Base-by-base conservation (phyloP, 2,888 invertebrate species). In the Anodontia alba region DNA sequence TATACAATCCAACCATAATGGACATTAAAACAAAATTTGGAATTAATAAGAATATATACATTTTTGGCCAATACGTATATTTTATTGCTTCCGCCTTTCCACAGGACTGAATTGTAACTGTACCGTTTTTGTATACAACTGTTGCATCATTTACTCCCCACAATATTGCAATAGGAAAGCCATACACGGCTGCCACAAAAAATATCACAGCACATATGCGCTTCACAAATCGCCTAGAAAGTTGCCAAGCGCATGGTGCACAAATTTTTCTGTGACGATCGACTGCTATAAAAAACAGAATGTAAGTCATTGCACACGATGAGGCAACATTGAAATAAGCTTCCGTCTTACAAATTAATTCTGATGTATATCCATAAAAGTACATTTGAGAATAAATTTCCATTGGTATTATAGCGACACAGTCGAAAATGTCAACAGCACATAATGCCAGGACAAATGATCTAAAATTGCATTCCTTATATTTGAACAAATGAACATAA, bases 401-500 rank as follows among this genome's bases (percentile, higher is more conserved):
- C 67, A 67, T 67, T 12, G 67, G 67, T 12, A 67, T n/a, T 36
- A 42, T 42, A 23, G 67, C n/a, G 36, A 42, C 67, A 67, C 67
- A 67, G 23, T 42, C 67, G 20, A 67, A 38, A 5, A 67, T 38
- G 23, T 67, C 67, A 42, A 67, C 38, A 20, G 42, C 67, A 23
- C 67, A 67, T 23, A 67, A 36, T 8, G 38, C 67, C 36, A 67
- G 23, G 3, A 67, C 67, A 67, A 67, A 67, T 3, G 38, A 36
- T 67, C 67, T 36, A 23, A 67, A 67, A 29, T 67, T 67, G 67
- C 67, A 67, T 67, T 42, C 42, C n/a, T 67, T 67, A 23, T 67
- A 67, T 67, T 42, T 67, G 42, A 67, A 67, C 38, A 67, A 67
- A 42, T 67, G 67, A 36, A 67, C 67, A 36, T 67, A 67, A 42